Evolutionary conservation across 2,888 invertebrate species (phyloP).

Genomic region (Metellina segmentata): DNA sequence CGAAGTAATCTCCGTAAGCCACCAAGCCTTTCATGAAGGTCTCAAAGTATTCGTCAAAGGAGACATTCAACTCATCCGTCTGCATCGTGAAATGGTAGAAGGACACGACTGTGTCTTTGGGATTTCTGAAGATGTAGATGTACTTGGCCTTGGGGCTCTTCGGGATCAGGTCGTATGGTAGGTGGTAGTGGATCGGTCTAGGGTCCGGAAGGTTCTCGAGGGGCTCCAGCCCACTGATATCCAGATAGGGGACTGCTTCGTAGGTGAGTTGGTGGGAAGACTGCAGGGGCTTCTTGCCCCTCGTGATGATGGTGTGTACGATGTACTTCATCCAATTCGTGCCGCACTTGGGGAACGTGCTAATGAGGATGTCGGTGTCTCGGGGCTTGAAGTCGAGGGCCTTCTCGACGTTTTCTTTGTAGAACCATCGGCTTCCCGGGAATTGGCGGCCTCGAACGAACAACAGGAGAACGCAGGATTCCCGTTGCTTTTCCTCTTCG

Average conservation of each 20-base stretch:
- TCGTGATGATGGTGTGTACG: constrained; percentile 68
- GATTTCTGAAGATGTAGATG: constrained; percentile 82
- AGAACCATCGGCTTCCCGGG: constrained; percentile 68
- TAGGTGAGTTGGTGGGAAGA: constrained; percentile 78
- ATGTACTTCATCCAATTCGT: constrained; percentile 77
- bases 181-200: constrained; percentile 69
- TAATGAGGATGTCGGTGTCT: constrained; percentile 75
- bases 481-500: constrained; percentile 66
- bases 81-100: constrained; percentile 80
- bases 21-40: constrained; percentile 81
- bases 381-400: constrained; percentile 74
- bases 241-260: constrained; percentile 73
- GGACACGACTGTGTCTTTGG: constrained; percentile 82
- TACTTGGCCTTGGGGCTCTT: constrained; percentile 75
- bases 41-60: constrained; percentile 80
- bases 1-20: constrained; percentile 77
- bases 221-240: constrained; percentile 62
- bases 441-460: constrained; percentile 63
- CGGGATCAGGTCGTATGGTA: constrained; percentile 68
- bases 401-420: constrained; percentile 68
- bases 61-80: constrained; percentile 72
- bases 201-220: constrained; percentile 65
- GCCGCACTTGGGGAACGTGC: constrained; percentile 77
- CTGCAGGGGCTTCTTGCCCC: constrained; percentile 74
- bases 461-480: constrained; percentile 62